Conservation (phyloP, 2,888 invertebrate species). For the Plusia festucae region DNA sequence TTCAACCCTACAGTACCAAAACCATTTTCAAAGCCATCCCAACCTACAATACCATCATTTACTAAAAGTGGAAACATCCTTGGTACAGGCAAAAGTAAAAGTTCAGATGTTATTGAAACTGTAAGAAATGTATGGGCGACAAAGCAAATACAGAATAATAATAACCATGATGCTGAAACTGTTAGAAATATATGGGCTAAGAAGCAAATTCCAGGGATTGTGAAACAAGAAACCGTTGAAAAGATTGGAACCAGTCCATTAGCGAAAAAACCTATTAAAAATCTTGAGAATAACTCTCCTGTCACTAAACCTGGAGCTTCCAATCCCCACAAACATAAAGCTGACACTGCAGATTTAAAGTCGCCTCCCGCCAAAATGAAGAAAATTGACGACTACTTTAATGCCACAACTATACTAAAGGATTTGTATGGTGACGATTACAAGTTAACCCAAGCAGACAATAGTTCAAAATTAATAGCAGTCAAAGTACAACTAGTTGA, state of each 20-base stretch:
- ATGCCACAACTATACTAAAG: slow-evolving; percentile 75
- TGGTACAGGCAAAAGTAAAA: slow-evolving; percentile 47
- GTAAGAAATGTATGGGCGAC: slow-evolving; percentile 70
- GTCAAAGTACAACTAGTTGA: slow-evolving; percentile 66
- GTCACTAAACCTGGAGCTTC: slow-evolving; percentile 17
- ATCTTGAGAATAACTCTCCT: background rate
- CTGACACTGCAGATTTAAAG: slow-evolving; percentile 41
- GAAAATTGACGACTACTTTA: slow-evolving; percentile 83
- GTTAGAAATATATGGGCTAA: slow-evolving; percentile 70
- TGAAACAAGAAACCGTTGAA: slow-evolving; percentile 10
- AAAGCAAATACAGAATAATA: slow-evolving; percentile 57
- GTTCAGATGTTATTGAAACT: slow-evolving; percentile 58
- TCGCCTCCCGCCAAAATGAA: slow-evolving; percentile 77
- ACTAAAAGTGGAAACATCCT: slow-evolving; percentile 64
- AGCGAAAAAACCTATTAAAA: slow-evolving; percentile 15
- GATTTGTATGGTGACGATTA: slow-evolving; percentile 83
- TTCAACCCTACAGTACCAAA: slow-evolving; percentile 58
- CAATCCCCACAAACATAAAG: slow-evolving; percentile 69
- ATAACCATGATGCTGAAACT: slow-evolving; percentile 39
- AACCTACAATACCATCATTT: slow-evolving; percentile 31
- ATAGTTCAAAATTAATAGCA: slow-evolving; percentile 67
- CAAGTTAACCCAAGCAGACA: slow-evolving; percentile 65
- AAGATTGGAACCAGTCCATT: slow-evolving; percentile 13
- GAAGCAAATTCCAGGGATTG: slow-evolving; percentile 57
- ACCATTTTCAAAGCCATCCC: slow-evolving; percentile 12